These are phyloP conservation scores for Silurus aristotelis DNA, from an alignment of 2,797 vertebrate genomes.

Conservation along the genomic window DNA sequence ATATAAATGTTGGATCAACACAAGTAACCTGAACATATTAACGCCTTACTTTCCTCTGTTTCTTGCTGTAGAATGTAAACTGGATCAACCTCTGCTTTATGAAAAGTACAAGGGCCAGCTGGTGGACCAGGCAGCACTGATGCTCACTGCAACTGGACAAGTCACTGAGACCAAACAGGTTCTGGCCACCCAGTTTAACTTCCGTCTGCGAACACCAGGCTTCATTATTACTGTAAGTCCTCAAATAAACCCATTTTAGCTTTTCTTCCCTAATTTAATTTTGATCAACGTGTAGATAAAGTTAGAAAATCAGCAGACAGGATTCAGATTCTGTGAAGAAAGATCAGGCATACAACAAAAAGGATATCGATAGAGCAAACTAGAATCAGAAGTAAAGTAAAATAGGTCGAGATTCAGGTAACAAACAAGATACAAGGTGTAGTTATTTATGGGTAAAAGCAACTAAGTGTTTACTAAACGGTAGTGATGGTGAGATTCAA, in stretches of 20 bases:
- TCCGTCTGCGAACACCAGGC: conserved; percentile 84
- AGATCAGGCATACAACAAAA: too few relatives aligned
- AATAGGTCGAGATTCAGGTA: too few relatives aligned
- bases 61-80: conserved; percentile 65
- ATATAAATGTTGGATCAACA: neutral
- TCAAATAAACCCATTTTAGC: neutral
- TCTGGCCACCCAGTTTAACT: conserved; percentile 84
- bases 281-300: too few relatives aligned
- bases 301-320: neutral
- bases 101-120: conserved; percentile 80
- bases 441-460: too few relatives aligned
- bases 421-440: too few relatives aligned
- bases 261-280: neutral
- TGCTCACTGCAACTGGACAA: conserved; percentile 79
- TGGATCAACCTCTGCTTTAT: conserved; percentile 72
- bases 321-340: neutral
- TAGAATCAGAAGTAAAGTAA: too few relatives aligned
- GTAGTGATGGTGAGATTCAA: too few relatives aligned
- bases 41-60: neutral
- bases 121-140: conserved; percentile 86
- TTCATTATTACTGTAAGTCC: conserved; percentile 77
- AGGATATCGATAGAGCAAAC: too few relatives aligned
- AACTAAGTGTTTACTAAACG: too few relatives aligned
- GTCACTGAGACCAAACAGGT: conserved; percentile 77
- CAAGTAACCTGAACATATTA: neutral